Percentiles rank a stretch among this genome's conserved stretches.
Conservation (phyloP, 2,888 invertebrate genomes). For the Drosophila prostipennis region DNA sequence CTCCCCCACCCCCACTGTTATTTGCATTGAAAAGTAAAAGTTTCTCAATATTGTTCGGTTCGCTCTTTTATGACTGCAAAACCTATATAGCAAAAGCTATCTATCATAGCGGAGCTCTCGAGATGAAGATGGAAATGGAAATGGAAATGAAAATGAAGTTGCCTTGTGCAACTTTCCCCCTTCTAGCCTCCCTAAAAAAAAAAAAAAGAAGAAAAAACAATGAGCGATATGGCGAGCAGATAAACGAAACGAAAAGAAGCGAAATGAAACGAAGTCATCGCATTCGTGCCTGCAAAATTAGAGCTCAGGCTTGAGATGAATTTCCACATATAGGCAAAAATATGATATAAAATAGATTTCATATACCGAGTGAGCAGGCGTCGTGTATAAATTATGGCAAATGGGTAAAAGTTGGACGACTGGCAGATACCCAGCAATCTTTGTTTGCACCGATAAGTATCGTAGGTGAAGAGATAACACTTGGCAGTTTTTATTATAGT, state of each 20-base stretch:
- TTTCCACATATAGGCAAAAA: conserved; percentile 23
- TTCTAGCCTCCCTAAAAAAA: neutral
- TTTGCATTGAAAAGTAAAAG: conserved; percentile 69
- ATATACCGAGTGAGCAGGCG: too few species aligned
- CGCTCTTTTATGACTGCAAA: conserved; percentile 57
- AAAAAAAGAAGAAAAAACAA: conserved; percentile 37
- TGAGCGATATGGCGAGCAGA: conserved; percentile 25
- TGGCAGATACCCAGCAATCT: conserved; percentile 1
- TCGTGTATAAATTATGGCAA: conserved; percentile 21
- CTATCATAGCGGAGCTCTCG: conserved; percentile 7
- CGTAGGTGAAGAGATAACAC: neutral
- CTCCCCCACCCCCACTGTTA: conserved; percentile 13
- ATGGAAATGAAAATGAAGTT: conserved; percentile 26
- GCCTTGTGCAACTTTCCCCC: conserved; percentile 54
- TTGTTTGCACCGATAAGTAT: neutral
- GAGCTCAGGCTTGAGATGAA: conserved; percentile 8
- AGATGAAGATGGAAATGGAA: conserved; percentile 30
- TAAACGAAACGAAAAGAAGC: conserved; percentile 36
- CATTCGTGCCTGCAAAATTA: conserved; percentile 32
- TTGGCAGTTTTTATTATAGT: neutral
- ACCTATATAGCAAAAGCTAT: conserved; percentile 20
- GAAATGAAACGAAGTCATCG: conserved; percentile 32
- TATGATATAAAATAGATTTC: neutral
- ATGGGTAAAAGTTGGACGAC: conserved; percentile 14
- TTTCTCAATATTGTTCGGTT: conserved; percentile 37